Base-by-base conservation (phyloP, 1,140 invertebrate species). In the Ceratosolen solmsi region DNA sequence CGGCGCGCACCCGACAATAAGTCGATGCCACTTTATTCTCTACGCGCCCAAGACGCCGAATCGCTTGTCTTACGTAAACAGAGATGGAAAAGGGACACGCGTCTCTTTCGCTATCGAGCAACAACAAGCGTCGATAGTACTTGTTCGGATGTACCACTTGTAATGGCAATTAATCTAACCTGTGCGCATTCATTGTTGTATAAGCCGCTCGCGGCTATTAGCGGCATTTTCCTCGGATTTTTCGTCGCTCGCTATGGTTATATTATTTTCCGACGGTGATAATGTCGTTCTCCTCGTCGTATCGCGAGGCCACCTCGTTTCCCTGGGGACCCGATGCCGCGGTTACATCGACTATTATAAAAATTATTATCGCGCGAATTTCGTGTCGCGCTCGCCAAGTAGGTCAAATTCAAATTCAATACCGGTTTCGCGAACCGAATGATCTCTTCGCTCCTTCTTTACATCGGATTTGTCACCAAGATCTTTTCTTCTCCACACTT, bases 341-440 rank as follows among this genome's bases (percentile, higher is more conserved):
- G 2, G 27, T 13, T 33, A 63, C 13, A 63, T 63, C 1, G 27
- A 60, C n/a, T 17, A 63, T 63, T 63, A 27, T 63, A 63, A 63
- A 63, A 63, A 63, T 33, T 63, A 36, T 63, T 17, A 63, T 63
- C 33, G 60, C 60, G 13, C 30, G 60, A 33, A 7, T 33, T 63
- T 30, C 30, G 13, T 15, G 25, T 0, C n/a, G 7, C 27, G 9
- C 30, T 20, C 27, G 30, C 20, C 22, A 68, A 68, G 63, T 68
- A 68, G 63, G 36, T 68, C n/a, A n/a, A 38, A 68, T 68, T 68
- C 1, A 38, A 68, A 68, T 68, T 68, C 22, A 15, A 68, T n/a
- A 68, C 36, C 33, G 63, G 63, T 68, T 68, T 68, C 7, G 20
- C 36, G 36, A 68, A 33, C 20, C 20, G 17, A 17, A 68, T 38